Percentiles rank a stretch among this genome's conserved stretches.
phyloP scores from a whole-genome alignment of 2,113 vertebrate genomes.

The Alosa alosa region DNA sequence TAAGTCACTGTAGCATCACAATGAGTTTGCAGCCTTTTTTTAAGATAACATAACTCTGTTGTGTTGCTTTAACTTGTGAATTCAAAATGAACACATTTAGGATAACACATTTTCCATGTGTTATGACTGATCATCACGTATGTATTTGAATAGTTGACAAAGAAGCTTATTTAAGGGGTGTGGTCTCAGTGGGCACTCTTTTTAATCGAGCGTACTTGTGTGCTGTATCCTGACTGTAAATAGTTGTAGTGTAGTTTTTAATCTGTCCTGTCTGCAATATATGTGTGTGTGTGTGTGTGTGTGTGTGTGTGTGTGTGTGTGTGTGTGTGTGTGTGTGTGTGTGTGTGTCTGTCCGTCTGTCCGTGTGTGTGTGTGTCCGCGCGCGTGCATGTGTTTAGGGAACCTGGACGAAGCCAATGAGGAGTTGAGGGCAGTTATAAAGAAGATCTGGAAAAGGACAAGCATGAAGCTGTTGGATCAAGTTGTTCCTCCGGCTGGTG shows the following conservation, averaged over 20 bases:
- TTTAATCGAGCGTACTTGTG: too few relatives aligned
- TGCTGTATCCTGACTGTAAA: too few relatives aligned
- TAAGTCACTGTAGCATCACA: too few relatives aligned
- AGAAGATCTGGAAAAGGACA: constrained; percentile 5
- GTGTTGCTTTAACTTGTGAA: too few relatives aligned
- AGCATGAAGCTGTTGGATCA: constrained; percentile 17
- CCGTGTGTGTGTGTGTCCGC: background rate
- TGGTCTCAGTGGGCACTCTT: too few relatives aligned
- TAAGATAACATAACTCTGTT: too few relatives aligned
- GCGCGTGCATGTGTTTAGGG: background rate
- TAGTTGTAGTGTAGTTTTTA: background rate
- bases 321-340: background rate
- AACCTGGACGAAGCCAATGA: constrained; percentile 1
- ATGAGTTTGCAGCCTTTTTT: too few relatives aligned
- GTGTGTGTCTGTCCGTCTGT: background rate
- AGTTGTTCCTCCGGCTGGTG: constrained; percentile 1
- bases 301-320: constrained; percentile 11
- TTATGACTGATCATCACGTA: background rate
- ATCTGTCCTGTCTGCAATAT: background rate
- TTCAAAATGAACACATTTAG: background rate
- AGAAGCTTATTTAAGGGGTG: too few relatives aligned
- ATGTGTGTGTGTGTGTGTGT: background rate
- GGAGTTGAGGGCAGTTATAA: background rate
- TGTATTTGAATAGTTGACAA: background rate
- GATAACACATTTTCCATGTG: background rate